Evolutionary conservation across 2,797 vertebrate genomes (phyloP), one percentile per base, ranked within the genome.

Genomic region (Cygnus olor): DNA sequence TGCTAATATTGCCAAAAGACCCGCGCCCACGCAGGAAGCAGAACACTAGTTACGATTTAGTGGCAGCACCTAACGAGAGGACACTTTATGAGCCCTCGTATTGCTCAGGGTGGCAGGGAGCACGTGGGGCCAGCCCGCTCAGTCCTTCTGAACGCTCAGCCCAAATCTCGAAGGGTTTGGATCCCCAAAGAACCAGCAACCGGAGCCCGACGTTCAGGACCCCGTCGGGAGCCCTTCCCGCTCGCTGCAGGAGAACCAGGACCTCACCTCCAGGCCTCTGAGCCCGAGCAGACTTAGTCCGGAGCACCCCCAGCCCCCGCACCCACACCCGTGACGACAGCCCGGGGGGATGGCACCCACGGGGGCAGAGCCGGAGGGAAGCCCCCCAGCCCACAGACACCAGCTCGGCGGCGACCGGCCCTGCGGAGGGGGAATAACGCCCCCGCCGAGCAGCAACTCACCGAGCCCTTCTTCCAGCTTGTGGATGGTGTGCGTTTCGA

Each of bases 401-500:
- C 68, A 60, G 69, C 60, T 57, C 66, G 12, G 51, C 9, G 2
- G 19, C 7, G 6, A 57, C 45, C 45, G 58, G 76, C 77, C 90
- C 79, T 84, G 79, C 44, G 40, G 47, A 94, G 83, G 91, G 87
- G 72, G 73, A 79, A 93, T 45, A 72, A 34, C 18, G 79, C 76
- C 80, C 90, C 57, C 0, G 4, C 71, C 56, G 13, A 34, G 74
- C 9, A 6, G 76, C 56, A 83, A 98, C 98, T 98, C 95, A 98
- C 98, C 98, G 19, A 98, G 97, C 72, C 98, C 98, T 96, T 98
- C 98, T 87, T 98, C 98, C 65, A 98, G 97, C 97, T 98, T 98
- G 94, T 98, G 98, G 86, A 98, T 98, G 14, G 98, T 98, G 91
- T 98, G 98, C 3, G 98, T 98, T 97, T 99, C 98, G 53, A 99